These are phyloP conservation scores for Parazoanthus darwini DNA, from an alignment of 92 coral and sea anemone genomes.

Conservation along the genomic window DNA sequence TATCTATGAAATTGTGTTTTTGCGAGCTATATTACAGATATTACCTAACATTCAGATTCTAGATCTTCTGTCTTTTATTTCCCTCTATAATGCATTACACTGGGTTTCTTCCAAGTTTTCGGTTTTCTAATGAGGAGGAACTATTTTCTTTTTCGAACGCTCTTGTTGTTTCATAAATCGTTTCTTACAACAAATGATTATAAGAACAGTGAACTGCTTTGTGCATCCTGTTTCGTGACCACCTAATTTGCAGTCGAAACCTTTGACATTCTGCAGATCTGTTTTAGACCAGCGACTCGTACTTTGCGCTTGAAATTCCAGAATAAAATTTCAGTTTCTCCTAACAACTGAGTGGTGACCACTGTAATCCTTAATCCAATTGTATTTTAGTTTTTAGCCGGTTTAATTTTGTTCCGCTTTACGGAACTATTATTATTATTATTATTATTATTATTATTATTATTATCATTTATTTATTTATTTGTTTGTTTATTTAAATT, in stretches of 20 bases:
- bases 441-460: no score
- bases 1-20: background rate
- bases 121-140: background rate
- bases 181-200: no score
- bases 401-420: background rate
- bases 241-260: background rate
- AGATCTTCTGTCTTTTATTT: background rate
- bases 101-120: background rate
- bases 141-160: background rate
- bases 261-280: background rate
- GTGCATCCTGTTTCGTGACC: no score
- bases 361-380: no score
- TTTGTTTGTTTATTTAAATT: no score
- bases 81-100: background rate
- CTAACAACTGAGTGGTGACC: background rate
- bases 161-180: background rate
- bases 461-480: no score
- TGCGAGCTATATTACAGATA: background rate
- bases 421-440: no score
- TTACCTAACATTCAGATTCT: background rate
- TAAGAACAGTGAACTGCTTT: background rate
- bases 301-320: background rate
- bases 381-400: background rate
- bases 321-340: background rate
- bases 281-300: no score